Evolutionary conservation across 2,797 vertebrate genomes (phyloP).

Genomic region (Crenichthys baileyi): DNA sequence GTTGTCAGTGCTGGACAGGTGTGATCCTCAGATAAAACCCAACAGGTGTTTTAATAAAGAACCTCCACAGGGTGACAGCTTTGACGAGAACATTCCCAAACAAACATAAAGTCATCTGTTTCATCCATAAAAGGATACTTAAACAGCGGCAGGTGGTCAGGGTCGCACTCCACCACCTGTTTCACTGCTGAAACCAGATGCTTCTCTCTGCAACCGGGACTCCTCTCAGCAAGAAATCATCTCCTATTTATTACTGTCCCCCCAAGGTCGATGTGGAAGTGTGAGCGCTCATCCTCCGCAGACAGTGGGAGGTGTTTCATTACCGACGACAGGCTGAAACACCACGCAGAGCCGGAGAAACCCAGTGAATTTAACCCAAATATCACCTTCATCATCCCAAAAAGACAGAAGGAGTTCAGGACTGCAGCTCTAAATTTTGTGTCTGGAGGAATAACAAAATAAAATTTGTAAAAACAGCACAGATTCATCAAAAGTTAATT

Average conservation of each 20-base stretch:
- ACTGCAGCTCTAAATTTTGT: neutral
- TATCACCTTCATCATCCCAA: neutral
- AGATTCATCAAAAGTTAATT: neutral
- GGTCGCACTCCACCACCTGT: slow-evolving; percentile 70
- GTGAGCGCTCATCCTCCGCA: neutral
- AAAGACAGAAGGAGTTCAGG: neutral
- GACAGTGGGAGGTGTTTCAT: slow-evolving; percentile 60
- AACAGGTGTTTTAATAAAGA: slow-evolving; percentile 68
- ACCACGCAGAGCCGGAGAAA: neutral
- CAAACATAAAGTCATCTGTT: slow-evolving; percentile 36
- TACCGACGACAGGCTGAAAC: slow-evolving; percentile 25
- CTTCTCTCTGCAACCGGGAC: slow-evolving; percentile 46
- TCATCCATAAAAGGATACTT: slow-evolving; percentile 56
- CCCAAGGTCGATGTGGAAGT: neutral
- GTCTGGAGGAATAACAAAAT: neutral
- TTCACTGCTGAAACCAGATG: slow-evolving; percentile 69
- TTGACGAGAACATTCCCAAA: slow-evolving; percentile 43
- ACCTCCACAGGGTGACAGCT: slow-evolving; percentile 40
- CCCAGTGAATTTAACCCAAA: neutral
- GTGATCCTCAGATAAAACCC: slow-evolving; percentile 30
- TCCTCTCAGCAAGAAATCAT: slow-evolving; percentile 29
- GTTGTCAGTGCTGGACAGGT: slow-evolving; percentile 30
- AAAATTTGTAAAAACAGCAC: neutral
- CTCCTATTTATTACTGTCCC: slow-evolving; percentile 37
- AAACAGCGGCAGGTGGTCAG: slow-evolving; percentile 69